Evolutionary conservation across 1,140 invertebrate genomes (phyloP).

Genomic region (Myzus persicae): DNA sequence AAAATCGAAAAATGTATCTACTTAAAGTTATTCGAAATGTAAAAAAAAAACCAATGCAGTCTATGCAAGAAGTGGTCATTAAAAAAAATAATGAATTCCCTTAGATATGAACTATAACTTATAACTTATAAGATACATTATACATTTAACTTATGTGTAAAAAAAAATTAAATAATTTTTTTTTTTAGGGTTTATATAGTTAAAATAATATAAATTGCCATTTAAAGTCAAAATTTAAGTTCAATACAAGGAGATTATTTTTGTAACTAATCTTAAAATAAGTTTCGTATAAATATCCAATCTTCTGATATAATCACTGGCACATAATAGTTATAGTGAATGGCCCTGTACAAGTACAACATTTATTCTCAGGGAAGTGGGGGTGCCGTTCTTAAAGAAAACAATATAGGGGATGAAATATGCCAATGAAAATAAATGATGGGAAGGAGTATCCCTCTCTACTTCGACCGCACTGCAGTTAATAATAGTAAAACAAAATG

Average conservation of each 20-base stretch:
- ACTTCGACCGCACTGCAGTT: neutral
- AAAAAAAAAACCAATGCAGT: neutral
- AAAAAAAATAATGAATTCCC: neutral
- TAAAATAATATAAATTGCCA: neutral
- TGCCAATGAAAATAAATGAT: slow-evolving; percentile 34
- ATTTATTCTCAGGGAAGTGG: neutral
- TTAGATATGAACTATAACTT: neutral
- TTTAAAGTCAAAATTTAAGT: neutral
- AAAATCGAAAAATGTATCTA: neutral
- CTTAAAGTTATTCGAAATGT: neutral
- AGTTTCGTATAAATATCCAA: neutral
- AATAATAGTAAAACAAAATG: slow-evolving; percentile 32
- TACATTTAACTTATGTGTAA: neutral
- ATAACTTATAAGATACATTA: neutral
- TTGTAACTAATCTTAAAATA: neutral
- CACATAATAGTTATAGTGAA: neutral
- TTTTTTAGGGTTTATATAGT: no score
- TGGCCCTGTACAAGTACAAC: neutral
- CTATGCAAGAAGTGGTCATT: neutral
- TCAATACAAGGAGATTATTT: neutral
- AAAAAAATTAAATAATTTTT: neutral
- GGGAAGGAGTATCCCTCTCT: neutral
- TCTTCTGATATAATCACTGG: neutral
- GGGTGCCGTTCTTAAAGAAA: neutral
- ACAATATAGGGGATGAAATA: slow-evolving; percentile 28